Conservation (phyloP, 2,888 invertebrate species). For the Eugnorisma glareosa region DNA sequence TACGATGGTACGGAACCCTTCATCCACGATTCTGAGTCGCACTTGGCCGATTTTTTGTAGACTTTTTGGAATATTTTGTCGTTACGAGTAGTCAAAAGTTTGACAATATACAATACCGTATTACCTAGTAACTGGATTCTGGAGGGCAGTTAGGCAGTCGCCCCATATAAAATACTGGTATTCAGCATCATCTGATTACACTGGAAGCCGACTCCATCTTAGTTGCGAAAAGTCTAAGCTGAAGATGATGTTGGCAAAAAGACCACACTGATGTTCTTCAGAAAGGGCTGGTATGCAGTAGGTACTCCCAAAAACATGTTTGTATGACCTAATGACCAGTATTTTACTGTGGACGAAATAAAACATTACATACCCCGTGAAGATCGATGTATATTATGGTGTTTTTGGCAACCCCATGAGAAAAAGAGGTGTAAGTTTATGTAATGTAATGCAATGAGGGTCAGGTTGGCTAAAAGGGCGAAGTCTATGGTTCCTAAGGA, state of each 20-base stretch:
- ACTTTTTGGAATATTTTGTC: background rate
- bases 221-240: background rate
- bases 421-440: conserved; percentile 2
- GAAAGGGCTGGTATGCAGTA: no score
- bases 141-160: background rate
- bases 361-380: background rate
- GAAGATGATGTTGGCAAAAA: background rate
- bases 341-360: background rate
- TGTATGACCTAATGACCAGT: no score
- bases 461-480: background rate
- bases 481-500: background rate
- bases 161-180: background rate
- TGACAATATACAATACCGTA: no score
- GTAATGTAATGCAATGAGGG: conserved; percentile 6
- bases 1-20: no score
- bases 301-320: no score
- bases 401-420: background rate
- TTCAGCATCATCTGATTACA: background rate
- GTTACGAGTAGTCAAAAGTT: background rate
- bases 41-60: background rate
- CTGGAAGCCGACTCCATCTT: background rate
- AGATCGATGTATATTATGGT: background rate
- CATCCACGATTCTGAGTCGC: no score
- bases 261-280: background rate
- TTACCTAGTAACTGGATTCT: no score